Base-by-base conservation (phyloP, 2,113 vertebrate genomes). In the Centropristis striata region DNA sequence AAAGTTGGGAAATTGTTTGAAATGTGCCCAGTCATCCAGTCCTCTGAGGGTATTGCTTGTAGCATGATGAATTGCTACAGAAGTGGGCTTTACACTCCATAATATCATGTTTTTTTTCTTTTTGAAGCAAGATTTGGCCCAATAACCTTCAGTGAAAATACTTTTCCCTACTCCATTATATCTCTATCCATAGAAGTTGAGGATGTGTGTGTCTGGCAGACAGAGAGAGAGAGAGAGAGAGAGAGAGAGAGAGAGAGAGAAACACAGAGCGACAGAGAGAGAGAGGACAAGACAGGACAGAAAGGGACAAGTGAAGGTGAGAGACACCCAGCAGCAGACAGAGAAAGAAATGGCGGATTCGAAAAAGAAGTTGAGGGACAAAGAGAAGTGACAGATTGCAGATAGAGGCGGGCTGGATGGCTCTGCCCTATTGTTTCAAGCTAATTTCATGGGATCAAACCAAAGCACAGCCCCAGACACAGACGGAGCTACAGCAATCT, bases 371-470 rank as follows among this genome's bases (percentile, higher is more conserved):
- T 5, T 13, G 61, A 64, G 50, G 25, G 61, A 66, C 55, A 36
- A 13, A 36, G 53, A 69, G 57, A 83, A 49, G 1, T 47, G 87
- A 84, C 71, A 75, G 76, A 73, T 61, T 51, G 71, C 60, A 82
- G 70, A 78, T 46, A 55, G 76, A 67, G 84, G 47, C 60, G 25
- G 64, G 49, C 53, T 32, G 69, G 70, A 81, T 41, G 39, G 69
- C 71, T 80, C 3, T 20, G 82, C 68, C 74, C 83, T 49, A 89
- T 92, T 91, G 90, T 91, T 90, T 88, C 81, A 85, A 81, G 81
- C 77, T 91, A 91, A 93, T 91, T 90, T 93, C 81, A 78, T 80
- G 80, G 89, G 90, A 89, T 91, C 86, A 91, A 92, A 92, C 85
- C 84, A 81, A 86, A 87, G 89, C 80, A 65, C 75, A 75, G 85